Percentiles rank a stretch among this genome's conserved stretches.
Evolutionary conservation across 2,888 invertebrate genomes (phyloP).

Genomic region (Alloscopus bannaensis): DNA sequence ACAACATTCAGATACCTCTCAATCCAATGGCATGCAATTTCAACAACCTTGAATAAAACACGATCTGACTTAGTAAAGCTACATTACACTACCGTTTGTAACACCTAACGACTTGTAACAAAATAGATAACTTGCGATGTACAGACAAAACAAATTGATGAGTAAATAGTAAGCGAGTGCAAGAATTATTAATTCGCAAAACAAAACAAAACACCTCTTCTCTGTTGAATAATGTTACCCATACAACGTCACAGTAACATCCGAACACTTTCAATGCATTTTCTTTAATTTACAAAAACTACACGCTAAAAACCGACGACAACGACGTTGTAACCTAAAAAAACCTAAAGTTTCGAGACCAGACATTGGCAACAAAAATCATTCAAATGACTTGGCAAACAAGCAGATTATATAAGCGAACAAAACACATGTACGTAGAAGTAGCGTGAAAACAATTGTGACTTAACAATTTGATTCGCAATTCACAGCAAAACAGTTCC

Average conservation of each 20-base stretch:
- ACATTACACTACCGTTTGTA: too few relatives aligned
- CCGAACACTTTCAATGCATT: constrained; percentile 31
- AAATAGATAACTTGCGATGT: constrained; percentile 21
- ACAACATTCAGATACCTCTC: neutral
- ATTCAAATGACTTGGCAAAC: constrained; percentile 45
- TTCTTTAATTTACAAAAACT: constrained; percentile 6
- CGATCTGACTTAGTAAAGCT: too few relatives aligned
- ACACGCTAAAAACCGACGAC: constrained; percentile 1
- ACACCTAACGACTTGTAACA: too few relatives aligned
- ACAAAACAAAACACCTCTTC: neutral
- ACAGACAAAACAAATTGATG: constrained; percentile 22
- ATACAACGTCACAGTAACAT: neutral
- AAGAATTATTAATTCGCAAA: constrained; percentile 10
- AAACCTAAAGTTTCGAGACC: constrained; percentile 47
- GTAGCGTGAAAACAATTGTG: constrained; percentile 29
- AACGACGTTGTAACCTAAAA: constrained; percentile 22
- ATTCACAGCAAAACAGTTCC: constrained; percentile 45
- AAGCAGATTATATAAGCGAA: too few relatives aligned
- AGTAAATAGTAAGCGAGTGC: constrained; percentile 13
- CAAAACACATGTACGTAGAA: neutral
- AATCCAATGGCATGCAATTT: too few relatives aligned
- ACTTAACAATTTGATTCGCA: constrained; percentile 55
- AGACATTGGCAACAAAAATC: constrained; percentile 61
- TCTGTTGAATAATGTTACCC: neutral
- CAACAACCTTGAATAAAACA: too few relatives aligned